Evolutionary conservation across 2,797 vertebrate genomes (phyloP).

Genomic region (Xenops minutus): DNA sequence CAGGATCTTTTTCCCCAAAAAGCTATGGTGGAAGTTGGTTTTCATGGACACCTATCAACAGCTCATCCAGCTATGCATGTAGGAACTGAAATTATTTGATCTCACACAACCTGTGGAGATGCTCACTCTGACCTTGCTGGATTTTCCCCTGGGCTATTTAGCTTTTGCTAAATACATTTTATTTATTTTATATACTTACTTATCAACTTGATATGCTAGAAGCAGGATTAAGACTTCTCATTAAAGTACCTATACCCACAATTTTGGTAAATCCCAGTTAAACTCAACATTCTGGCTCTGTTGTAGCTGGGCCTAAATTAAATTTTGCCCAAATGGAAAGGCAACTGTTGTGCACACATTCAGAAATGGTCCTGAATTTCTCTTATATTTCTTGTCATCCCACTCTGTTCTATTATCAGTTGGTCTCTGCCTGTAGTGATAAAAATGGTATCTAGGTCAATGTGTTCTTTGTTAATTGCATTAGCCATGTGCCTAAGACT

Average conservation of each 20-base stretch:
- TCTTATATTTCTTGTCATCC: not conserved
- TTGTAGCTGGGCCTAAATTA: not conserved
- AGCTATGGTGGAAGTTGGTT: not conserved
- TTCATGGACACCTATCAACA: not conserved
- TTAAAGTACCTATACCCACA: not conserved
- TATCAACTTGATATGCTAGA: not conserved
- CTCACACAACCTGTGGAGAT: fast-evolving
- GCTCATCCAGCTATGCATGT: not conserved
- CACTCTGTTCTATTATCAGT: not conserved
- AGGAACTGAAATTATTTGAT: not conserved
- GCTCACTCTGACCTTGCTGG: not conserved
- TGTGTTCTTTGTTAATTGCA: constrained; percentile 61
- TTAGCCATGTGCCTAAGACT: constrained; percentile 43
- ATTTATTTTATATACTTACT: not conserved
- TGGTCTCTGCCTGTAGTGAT: not conserved
- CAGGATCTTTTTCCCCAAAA: not conserved
- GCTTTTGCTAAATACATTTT: not conserved
- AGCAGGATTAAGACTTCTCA: not conserved
- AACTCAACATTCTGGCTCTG: not conserved
- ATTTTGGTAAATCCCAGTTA: not conserved
- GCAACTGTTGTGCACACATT: not conserved
- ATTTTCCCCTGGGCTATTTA: not conserved
- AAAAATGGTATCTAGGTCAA: constrained; percentile 48
- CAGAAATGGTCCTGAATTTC: not conserved
- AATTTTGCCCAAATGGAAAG: not conserved